Percentiles rank a stretch among this genome's conserved stretches.
Conservation (phyloP, 2,113 vertebrate species). For the Calidris pugnax region DNA sequence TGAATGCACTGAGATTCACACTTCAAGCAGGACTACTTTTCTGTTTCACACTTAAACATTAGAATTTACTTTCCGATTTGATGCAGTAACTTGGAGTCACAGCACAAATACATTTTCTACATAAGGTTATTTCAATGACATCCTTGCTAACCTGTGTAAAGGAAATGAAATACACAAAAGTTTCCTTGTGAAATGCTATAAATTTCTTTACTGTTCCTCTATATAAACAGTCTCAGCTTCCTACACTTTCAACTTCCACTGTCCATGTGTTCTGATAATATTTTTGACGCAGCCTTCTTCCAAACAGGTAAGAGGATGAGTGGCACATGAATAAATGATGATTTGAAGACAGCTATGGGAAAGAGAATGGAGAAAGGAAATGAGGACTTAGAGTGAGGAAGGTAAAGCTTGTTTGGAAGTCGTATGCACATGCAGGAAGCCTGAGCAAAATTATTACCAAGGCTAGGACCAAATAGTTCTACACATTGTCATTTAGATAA, state of each 20-base stretch:
- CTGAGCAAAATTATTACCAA: background rate
- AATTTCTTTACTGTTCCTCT: background rate
- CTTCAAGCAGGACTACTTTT: background rate
- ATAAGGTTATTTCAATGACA: background rate
- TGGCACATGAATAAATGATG: background rate
- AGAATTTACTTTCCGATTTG: background rate
- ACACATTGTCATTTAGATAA: background rate
- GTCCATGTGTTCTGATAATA: background rate
- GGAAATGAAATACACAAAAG: background rate
- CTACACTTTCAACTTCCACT: background rate
- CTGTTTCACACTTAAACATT: background rate
- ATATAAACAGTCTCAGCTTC: background rate
- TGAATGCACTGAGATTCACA: background rate
- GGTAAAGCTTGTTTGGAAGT: background rate
- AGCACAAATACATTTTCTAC: background rate
- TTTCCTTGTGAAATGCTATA: background rate
- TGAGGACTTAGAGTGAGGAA: background rate
- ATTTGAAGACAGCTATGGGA: background rate
- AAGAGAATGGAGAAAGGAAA: background rate
- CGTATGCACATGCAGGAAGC: background rate
- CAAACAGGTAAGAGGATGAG: background rate
- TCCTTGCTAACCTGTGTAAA: background rate
- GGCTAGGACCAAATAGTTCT: background rate
- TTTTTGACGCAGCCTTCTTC: background rate
- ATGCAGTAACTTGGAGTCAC: background rate